Percentiles rank a stretch among this genome's conserved stretches.
phyloP scores from a whole-genome alignment of 37 sponge, comb jelly and placozoan species.

The Tethya wilhelma region DNA sequence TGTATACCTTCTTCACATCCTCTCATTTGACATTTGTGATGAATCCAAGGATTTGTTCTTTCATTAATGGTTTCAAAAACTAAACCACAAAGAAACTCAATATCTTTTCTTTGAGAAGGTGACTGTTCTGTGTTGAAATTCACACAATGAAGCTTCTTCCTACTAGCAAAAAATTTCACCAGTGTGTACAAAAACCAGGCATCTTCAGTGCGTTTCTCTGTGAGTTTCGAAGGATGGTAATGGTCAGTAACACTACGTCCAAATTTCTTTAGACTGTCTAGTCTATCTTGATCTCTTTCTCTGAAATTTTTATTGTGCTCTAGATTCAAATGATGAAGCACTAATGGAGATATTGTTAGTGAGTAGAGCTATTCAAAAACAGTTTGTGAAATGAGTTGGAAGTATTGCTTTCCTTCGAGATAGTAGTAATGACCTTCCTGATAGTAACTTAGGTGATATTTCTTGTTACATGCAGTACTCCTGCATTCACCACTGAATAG shows the following conservation, averaged over 20 bases:
- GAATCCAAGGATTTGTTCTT: neutral
- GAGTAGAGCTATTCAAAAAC: neutral
- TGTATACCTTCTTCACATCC: neutral
- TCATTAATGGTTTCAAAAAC: neutral
- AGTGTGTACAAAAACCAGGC: slow-evolving; percentile 12
- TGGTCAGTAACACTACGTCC: neutral
- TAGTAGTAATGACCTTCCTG: neutral
- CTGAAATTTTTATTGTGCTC: slow-evolving; percentile 7
- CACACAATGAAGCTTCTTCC: neutral
- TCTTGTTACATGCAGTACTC: neutral
- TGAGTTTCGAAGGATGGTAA: neutral
- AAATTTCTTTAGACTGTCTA: neutral
- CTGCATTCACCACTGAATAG: neutral
- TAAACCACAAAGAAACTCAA: neutral
- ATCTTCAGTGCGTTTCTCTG: neutral
- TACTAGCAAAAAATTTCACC: neutral
- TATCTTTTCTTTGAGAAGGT: slow-evolving; percentile 5
- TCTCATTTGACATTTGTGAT: neutral
- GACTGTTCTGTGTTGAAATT: neutral
- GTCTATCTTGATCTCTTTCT: neutral
- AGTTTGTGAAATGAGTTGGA: neutral
- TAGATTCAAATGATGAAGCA: neutral
- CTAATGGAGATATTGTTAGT: neutral
- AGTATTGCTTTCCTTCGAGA: neutral
- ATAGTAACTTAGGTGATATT: neutral